Evolutionary conservation across 2,113 vertebrate genomes (phyloP).

Genomic region (Rhinichthys klamathensis): DNA sequence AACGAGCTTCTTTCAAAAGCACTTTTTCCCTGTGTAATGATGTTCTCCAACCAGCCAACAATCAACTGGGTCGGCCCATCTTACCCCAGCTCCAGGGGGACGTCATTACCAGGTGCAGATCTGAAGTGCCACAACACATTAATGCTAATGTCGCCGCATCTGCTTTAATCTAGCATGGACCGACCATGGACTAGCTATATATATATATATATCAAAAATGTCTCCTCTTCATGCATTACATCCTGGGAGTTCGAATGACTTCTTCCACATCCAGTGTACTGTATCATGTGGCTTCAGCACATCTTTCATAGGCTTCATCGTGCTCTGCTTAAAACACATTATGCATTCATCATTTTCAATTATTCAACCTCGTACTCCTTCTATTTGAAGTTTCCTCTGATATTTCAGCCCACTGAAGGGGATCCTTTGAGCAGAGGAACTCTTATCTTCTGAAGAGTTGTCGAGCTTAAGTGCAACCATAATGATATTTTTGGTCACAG

Average conservation of each 20-base stretch:
- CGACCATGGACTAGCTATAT: not conserved
- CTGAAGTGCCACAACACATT: conserved; percentile 20
- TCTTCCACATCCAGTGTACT: not conserved
- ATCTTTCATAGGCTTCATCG: conserved; percentile 13
- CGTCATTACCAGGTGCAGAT: conserved; percentile 14
- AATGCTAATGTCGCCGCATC: not conserved
- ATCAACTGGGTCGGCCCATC: not conserved
- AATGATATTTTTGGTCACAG: conserved; percentile 22
- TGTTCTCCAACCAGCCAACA: not conserved
- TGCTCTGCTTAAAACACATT: conserved; percentile 34
- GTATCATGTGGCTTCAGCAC: not conserved
- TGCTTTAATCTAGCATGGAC: conserved; percentile 14
- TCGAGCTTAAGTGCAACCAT: conserved; percentile 28
- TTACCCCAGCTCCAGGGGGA: conserved; percentile 9
- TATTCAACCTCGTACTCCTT: conserved; percentile 43
- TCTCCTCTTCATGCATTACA: not conserved
- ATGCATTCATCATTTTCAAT: conserved; percentile 50
- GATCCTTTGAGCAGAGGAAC: conserved; percentile 22
- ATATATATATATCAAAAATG: not conserved
- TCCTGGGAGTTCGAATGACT: not conserved
- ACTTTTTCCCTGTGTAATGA: not conserved
- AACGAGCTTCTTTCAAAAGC: not conserved
- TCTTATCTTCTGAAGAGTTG: conserved; percentile 33
- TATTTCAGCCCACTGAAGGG: conserved; percentile 22
- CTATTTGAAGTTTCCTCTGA: conserved; percentile 7